A percentile compares a stretch with the other conserved stretches of the same genome.
Evolutionary conservation across 2,113 vertebrate species (phyloP).

Genomic region (Phrynosoma blainvillii): DNA sequence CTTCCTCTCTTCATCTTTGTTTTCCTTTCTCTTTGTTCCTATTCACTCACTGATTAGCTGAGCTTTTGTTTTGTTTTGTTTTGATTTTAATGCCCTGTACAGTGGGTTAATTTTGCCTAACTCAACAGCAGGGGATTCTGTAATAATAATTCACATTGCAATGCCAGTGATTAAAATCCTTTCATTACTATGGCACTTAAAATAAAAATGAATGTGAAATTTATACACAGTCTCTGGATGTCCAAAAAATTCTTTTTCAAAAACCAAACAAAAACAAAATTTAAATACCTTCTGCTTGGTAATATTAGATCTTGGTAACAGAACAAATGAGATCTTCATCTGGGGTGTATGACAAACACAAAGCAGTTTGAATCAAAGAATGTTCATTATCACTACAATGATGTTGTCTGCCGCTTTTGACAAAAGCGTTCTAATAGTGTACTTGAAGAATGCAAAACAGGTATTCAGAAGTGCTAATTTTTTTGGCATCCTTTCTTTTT

Average conservation of each 20-base stretch:
- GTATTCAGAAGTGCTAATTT: slow-evolving; percentile 71
- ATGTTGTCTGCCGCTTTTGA: slow-evolving; percentile 60
- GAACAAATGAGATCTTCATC: slow-evolving; percentile 73
- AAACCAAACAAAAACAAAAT: slow-evolving; percentile 20
- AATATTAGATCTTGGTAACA: slow-evolving; percentile 66
- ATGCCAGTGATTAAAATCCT: slow-evolving; percentile 85
- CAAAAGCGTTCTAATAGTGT: slow-evolving; percentile 71
- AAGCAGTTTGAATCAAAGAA: slow-evolving; percentile 71
- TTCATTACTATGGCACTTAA: slow-evolving; percentile 85
- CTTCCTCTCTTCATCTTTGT: slow-evolving; percentile 74
- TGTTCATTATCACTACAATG: slow-evolving; percentile 74
- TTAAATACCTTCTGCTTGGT: slow-evolving; percentile 23
- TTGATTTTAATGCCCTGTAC: slow-evolving; percentile 78
- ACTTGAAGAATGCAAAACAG: slow-evolving; percentile 72
- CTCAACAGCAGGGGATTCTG: slow-evolving; percentile 85
- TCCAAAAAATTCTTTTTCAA: slow-evolving; percentile 64
- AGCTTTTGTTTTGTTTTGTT: slow-evolving; percentile 65
- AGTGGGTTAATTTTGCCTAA: slow-evolving; percentile 85
- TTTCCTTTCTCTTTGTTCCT: slow-evolving; percentile 81
- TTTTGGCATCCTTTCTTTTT: slow-evolving; percentile 43
- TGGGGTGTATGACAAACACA: slow-evolving; percentile 66
- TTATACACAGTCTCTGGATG: slow-evolving; percentile 73
- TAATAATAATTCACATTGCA: slow-evolving; percentile 84
- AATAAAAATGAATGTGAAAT: slow-evolving; percentile 81
- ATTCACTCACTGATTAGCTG: slow-evolving; percentile 82